phyloP scores from a whole-genome alignment of 2,797 vertebrate species.

The Rhabdophis nuchalis region DNA sequence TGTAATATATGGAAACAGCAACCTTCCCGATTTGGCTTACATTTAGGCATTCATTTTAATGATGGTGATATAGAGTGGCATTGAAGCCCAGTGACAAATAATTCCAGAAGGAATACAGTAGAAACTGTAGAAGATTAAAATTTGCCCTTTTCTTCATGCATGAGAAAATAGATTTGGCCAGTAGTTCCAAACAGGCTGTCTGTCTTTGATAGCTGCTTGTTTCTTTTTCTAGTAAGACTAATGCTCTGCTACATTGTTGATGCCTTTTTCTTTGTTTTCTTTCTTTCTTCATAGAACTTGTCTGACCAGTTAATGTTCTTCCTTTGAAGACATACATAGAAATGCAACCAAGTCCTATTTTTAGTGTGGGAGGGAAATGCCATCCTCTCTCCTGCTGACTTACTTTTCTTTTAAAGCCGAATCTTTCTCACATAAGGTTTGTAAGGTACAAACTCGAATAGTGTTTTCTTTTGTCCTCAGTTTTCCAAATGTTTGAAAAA shows the following conservation, averaged over 20 bases:
- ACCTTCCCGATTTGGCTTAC: not conserved
- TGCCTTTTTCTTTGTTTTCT: slow-evolving; percentile 31
- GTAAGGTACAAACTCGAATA: not conserved
- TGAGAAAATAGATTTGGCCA: slow-evolving; percentile 45
- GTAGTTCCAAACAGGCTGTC: slow-evolving; percentile 46
- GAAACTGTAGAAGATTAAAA: not conserved
- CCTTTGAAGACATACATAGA: slow-evolving; percentile 3
- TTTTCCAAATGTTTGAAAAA: not conserved
- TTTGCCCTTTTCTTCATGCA: not conserved
- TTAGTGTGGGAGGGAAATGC: not conserved
- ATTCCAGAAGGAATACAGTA: not conserved
- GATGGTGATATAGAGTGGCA: not conserved
- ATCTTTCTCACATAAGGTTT: not conserved
- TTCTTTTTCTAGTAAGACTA: slow-evolving; percentile 58
- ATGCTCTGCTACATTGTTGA: slow-evolving; percentile 35
- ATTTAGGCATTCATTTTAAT: not conserved
- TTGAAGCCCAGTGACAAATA: not conserved
- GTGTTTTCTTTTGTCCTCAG: not conserved
- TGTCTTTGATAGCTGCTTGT: slow-evolving; percentile 47
- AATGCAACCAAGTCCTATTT: not conserved
- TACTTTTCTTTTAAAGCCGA: not conserved
- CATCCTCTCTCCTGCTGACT: not conserved
- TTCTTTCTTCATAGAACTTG: slow-evolving; percentile 41
- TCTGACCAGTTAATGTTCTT: slow-evolving; percentile 45
- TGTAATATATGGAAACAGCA: not conserved